Percentiles rank a stretch among this genome's conserved stretches.
Evolutionary conservation across 92 coral and sea anemone species (phyloP).

Genomic region (Palythoa heliodiscus): DNA sequence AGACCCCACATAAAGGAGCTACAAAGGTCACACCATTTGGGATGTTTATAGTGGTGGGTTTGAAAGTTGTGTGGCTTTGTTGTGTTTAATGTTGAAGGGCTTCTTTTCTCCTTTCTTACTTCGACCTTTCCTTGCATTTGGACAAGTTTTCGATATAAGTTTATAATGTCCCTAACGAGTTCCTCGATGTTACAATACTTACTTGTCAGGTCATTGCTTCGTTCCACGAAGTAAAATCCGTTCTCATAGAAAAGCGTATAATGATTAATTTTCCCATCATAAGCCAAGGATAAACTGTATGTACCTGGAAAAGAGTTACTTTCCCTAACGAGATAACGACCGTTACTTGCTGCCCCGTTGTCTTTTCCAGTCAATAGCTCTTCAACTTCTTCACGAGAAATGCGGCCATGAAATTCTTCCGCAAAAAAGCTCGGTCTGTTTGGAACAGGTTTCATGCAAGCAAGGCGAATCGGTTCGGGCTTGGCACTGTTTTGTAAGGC

Average conservation of each 20-base stretch:
- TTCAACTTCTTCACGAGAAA: conserved; percentile 86
- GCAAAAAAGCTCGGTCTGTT: conserved; percentile 83
- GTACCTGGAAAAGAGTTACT: conserved; percentile 92
- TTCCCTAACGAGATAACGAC: conserved; percentile 93
- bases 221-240: conserved; percentile 74
- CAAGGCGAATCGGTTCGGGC: conserved; percentile 97
- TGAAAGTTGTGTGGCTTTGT: conserved; percentile 69
- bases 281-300: conserved; percentile 88
- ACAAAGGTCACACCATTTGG: conserved; percentile 97
- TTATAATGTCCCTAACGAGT: conserved; percentile 85
- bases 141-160: conserved; percentile 68
- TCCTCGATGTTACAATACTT: conserved; percentile 75
- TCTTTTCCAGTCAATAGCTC: conserved; percentile 82
- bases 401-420: conserved; percentile 95
- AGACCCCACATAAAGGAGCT: conserved; percentile 95
- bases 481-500: conserved; percentile 89
- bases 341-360: conserved; percentile 73
- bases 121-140: conserved; percentile 69
- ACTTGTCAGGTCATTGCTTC: conserved; percentile 59
- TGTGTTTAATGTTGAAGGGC: background rate
- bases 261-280: conserved; percentile 84
- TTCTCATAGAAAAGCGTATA: conserved; percentile 80
- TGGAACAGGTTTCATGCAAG: conserved; percentile 91
- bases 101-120: conserved; percentile 51
- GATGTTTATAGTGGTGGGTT: conserved; percentile 85